Evolutionary conservation across 2,797 vertebrate species (phyloP).

Genomic region (Hydrolagus colliei): DNA sequence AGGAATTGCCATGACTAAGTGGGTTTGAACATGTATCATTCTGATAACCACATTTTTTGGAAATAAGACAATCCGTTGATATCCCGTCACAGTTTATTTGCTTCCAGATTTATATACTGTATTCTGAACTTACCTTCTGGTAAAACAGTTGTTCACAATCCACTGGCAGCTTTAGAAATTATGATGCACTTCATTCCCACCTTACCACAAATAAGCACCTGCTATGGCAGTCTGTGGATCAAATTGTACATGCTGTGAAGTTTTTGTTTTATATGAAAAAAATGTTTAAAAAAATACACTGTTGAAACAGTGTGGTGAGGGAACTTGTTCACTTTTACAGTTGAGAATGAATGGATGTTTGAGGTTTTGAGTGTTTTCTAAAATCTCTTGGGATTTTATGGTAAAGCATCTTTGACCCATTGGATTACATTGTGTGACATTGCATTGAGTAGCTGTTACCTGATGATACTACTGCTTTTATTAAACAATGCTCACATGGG

Average conservation of each 20-base stretch:
- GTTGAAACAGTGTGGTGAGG: slow-evolving; percentile 55
- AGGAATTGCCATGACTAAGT: slow-evolving; percentile 26
- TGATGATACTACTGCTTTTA: slow-evolving; percentile 26
- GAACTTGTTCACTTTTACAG: slow-evolving; percentile 51
- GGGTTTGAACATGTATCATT: slow-evolving; percentile 30
- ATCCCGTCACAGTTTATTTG: slow-evolving; percentile 15
- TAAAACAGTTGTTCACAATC: slow-evolving; percentile 28
- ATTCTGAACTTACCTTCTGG: slow-evolving; percentile 16
- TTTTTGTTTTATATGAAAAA: slow-evolving; percentile 49
- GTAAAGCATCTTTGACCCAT: background rate
- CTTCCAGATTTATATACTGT: slow-evolving; percentile 31
- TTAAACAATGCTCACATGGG: background rate
- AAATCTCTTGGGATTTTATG: slow-evolving; percentile 8
- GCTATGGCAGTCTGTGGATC: slow-evolving; percentile 19
- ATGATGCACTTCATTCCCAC: slow-evolving; percentile 26
- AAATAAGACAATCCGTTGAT: slow-evolving; percentile 29
- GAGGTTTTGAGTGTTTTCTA: background rate
- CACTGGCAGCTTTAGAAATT: slow-evolving; percentile 17
- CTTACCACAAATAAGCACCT: slow-evolving; percentile 14
- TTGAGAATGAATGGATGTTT: slow-evolving; percentile 35
- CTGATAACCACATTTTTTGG: slow-evolving; percentile 18
- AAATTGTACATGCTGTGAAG: slow-evolving; percentile 36
- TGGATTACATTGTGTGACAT: slow-evolving; percentile 3
- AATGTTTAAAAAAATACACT: slow-evolving; percentile 58
- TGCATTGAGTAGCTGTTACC: slow-evolving; percentile 25